Evolutionary conservation across 2,888 invertebrate genomes (phyloP), one percentile per base, ranked within the genome.

Genomic region (Carterocephalus palaemon): DNA sequence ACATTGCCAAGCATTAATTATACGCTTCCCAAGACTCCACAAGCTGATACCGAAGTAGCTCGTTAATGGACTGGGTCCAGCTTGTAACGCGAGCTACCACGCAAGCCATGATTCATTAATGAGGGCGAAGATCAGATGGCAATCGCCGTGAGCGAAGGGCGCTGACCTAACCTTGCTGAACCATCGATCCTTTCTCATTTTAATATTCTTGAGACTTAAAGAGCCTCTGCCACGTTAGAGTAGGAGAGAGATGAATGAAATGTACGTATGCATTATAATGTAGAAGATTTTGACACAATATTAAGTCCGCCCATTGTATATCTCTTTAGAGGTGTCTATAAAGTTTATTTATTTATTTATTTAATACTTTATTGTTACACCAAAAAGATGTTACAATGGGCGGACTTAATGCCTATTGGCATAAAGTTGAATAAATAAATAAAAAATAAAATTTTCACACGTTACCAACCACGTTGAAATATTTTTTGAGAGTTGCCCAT

Each of bases 71-170:
- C n/a, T 28, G 8, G 23, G 8, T 23, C 34, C 22, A 22, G 1
- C 5, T 15, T 16, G 15, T 24, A 36, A 23, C 36, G 23, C 23
- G 36, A 23, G 36, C 36, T 36, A 36, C 36, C 24, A 24, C 36
- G 22, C 34, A 36, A 24, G 36, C 24, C 36, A 37, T 33, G 33
- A 33, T 36, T 37, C 36, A 37, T 37, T 39, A 39, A 39, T 29
- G 26, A 29, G 29, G 28, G 38, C 38, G 12, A 29, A 39, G 38
- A 39, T 39, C 38, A 39, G 38, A 39, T 39, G 38, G 38, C 38
- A 39, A 39, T 39, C 38, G 17, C 29, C 26, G 19, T 19, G 10
- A 10, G 23, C 15, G 24, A 4, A 10, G 16, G 23, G 23, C 37
- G 26, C 28, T 38, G 37, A 33, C 33, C 34, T 34, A 15, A 39